These are phyloP conservation scores for Daktulosphaira vitifoliae DNA, from an alignment of 1,140 invertebrate genomes.

Conservation along the genomic window DNA sequence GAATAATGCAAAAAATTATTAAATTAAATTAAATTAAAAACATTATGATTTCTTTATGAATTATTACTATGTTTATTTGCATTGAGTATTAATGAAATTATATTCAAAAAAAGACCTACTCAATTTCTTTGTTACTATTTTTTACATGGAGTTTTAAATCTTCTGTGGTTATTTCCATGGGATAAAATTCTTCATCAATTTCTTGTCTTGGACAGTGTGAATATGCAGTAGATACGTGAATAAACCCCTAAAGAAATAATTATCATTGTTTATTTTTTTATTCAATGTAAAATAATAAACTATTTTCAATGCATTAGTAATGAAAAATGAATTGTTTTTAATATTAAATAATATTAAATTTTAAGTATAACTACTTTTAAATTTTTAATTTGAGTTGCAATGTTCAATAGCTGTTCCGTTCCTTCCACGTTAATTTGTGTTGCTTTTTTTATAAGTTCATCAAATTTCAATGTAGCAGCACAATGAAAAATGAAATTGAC, in stretches of 20 bases:
- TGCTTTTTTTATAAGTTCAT: constrained; percentile 42
- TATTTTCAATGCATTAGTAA: background rate
- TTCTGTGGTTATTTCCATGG: constrained; percentile 48
- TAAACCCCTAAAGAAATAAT: constrained; percentile 49
- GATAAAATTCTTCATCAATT: constrained; percentile 72
- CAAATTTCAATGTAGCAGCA: constrained; percentile 77
- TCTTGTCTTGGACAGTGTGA: constrained; percentile 61
- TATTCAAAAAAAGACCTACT: too few relatives aligned
- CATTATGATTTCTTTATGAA: too few relatives aligned
- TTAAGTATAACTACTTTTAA: background rate
- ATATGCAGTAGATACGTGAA: constrained; percentile 80
- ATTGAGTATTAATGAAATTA: too few relatives aligned
- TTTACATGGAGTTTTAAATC: too few relatives aligned
- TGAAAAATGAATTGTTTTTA: background rate
- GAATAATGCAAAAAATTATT: too few relatives aligned
- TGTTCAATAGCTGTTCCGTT: constrained; percentile 9
- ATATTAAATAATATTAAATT: background rate
- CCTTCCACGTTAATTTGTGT: constrained; percentile 12
- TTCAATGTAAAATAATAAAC: background rate
- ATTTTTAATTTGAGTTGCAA: too few relatives aligned
- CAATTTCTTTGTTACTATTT: too few relatives aligned
- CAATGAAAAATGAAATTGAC: constrained; percentile 83
- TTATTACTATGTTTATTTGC: too few relatives aligned
- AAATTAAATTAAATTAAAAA: too few relatives aligned
- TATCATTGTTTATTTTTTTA: background rate